Evolutionary conservation across 2,113 vertebrate genomes (phyloP), one percentile per base, ranked within the genome.

Genomic region (Paradisaea rubra): DNA sequence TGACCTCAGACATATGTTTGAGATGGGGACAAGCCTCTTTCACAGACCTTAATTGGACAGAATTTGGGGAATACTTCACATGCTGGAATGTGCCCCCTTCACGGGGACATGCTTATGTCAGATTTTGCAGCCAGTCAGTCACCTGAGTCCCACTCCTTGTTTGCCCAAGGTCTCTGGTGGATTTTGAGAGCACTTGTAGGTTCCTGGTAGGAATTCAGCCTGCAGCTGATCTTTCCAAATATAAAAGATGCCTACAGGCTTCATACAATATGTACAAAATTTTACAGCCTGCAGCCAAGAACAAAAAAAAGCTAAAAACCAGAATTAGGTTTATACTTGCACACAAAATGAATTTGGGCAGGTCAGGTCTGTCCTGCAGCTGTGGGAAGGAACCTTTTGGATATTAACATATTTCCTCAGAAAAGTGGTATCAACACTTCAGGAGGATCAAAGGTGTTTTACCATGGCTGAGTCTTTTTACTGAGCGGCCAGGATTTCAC

Each of bases 401-500:
- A 15, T 61, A 37, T 35, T 9, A 47, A 53, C 7, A 16, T 0
- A 19, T 35, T 35, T 56, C 33, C 49, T 85, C 31, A n/a, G 23
- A 53, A 49, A 85, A 53, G 25, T 0, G 0, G 6, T 37, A 24
- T 5, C 20, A 45, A 4, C 13, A 9, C 4, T 50, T 83, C 17
- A 18, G 41, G 54, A 57, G 59, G 77, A 52, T 37, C 63, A 69
- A 89, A 82, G 47, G 27, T 57, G n/a, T 24, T 79, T 96, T 96
- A 96, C 97, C 98, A 97, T 97, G 79, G 56, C 31, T 27, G 19
- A 31, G 64, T 63, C 21, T 72, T 80, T 80, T 80, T 6, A 35
- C 6, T 33, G 52, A 57, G 57, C 2, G 0, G 73, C 5, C 5
- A 19, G 60, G n/a, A 27, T 3, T 60, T 24, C 45, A 31, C 86